Base-by-base conservation (phyloP, 2,888 invertebrate species). In the Autographa gamma region DNA sequence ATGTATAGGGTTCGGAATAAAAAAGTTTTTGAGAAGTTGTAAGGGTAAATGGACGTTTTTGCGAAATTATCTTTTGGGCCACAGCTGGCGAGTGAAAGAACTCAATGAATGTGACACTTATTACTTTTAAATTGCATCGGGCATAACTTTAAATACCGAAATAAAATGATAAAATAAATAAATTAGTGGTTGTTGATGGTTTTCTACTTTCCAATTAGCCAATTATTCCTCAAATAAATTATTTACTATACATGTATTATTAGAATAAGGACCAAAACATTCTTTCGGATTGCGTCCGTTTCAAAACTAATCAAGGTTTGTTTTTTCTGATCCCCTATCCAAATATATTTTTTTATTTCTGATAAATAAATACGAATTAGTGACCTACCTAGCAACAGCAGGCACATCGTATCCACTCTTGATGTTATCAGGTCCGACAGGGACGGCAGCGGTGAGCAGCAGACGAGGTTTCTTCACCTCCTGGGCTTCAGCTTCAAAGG, bases 401-500 rank as follows among this genome's bases (percentile, higher is more conserved):
- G 99, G 98, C 0, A 99, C 98, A 90, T 99, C 98, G 86, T 99
- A 99, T 64, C 99, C 99, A 56, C 97, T 97, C 90, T 98, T 98
- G 78, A 99, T 97, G 91, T 98, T 98, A 86, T 99, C 99, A 7
- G 98, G 98, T 7, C 99, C 99, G 0, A 99, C 99, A 0, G 99
- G 98, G 0, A 99, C 99, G 2, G 99, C 99, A 0, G 98, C 99
- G 0, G 98, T 97, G 56, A 99, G 96, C 32, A 98, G 94, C 11
- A 99, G 96, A 74, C 98, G 97, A 0, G 97, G 97, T 89, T 98
- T 98, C 91, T 98, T 98, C 72, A 97, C 96, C 90, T 99, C 99
- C 88, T 98, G 98, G 0, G 98, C 98, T 94, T 99, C 99, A 0
- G 98, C 98, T 92, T 98, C 98, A 89, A 99, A 99, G 0, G 99